Evolutionary conservation across 2,888 invertebrate genomes (phyloP), one percentile per base, ranked within the genome.

Genomic region (Tinea semifulvella): DNA sequence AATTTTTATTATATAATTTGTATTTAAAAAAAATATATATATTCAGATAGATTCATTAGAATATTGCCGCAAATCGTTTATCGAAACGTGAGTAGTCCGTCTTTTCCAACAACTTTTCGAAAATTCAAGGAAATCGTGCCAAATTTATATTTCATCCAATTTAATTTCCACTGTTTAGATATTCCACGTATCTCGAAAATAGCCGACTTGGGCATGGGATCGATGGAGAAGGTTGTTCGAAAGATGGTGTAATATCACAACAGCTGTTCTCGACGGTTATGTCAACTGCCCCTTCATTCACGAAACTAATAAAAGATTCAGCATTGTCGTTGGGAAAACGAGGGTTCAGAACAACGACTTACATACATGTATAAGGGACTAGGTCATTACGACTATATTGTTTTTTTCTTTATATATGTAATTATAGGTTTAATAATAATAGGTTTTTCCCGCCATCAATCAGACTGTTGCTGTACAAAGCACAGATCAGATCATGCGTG

Each of bases 221-320:
- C 73, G 67, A 71, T 68, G 61, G 58, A 60, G 64, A 52, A 54
- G 46, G 48, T 50, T 50, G 53, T 56, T 58, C 60, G 56, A 65
- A 66, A 68, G 66, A 73, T 68, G 66, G 73, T 63, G 69, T 68
- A 74, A 76, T 80, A 79, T 74, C 66, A 72, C 68, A 76, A 75
- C 79, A 79, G 74, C 76, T 80, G 77, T 72, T 66, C 63, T 57
- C 65, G 73, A 75, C 73, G 70, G 71, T 76, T 75, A 79, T 72
- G 73, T 73, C 76, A 74, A 73, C 75, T 71, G 69, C 68, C 65
- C 73, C 66, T 70, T 69, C 72, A 74, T 76, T 76, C 71, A 69
- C 72, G 58, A 67, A 75, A 72, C 75, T 75, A 77, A 79, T 80
- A 80, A 77, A 77, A 79, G 75, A 79, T 76, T 77, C 79, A 79